Base-by-base conservation (phyloP, 2,797 vertebrate species). In the Danio jaintianensis region DNA sequence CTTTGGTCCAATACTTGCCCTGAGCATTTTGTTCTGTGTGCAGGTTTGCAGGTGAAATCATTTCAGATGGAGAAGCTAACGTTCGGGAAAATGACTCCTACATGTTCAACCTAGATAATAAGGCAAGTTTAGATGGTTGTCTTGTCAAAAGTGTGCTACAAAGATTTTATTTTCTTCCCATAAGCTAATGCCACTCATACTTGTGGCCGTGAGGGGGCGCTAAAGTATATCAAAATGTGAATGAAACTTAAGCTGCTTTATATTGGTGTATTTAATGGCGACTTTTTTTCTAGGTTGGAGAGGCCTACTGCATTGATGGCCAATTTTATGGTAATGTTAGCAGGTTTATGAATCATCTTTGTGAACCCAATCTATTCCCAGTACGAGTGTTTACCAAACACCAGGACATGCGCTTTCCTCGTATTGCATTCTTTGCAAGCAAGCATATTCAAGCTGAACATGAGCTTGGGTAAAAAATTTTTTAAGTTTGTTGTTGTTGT, bases 261-360 rank as follows among this genome's bases (percentile, higher is more conserved):
- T 47, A 29, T 43, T 18, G 67, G 0, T 22, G 13, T 16, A 55
- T 45, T 58, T 55, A 80, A 40, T 50, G 78, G 45, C 72, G 56
- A 62, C 8, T 18, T 58, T 73, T 11, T 76, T 29, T 71, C 5
- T 80, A 99, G 98, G 96, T 97, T 0, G 96, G 95, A 5, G 96
- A 98, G n/a, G 85, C 94, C 6, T 96, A 98, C 91, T 99, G 97
- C 89, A 96, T 99, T 0, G 97, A 98, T 0, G 97, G 96, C 0
- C 95, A 96, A 43, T 96, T 96, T 88, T 99, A 97, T 1, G 98
- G 97, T 71, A 98, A 98, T 85, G 92, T 99, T 68, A 96, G 97
- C 86, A 96, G 97, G 83, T 99, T 99, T 90, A 95, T 98, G 78
- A 99, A 99, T 94, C 97, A 99, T 84, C 94, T 96, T 88, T 99